phyloP scores from a whole-genome alignment of 2,888 invertebrate species.

The Dyspetes luteomarginatus region DNA sequence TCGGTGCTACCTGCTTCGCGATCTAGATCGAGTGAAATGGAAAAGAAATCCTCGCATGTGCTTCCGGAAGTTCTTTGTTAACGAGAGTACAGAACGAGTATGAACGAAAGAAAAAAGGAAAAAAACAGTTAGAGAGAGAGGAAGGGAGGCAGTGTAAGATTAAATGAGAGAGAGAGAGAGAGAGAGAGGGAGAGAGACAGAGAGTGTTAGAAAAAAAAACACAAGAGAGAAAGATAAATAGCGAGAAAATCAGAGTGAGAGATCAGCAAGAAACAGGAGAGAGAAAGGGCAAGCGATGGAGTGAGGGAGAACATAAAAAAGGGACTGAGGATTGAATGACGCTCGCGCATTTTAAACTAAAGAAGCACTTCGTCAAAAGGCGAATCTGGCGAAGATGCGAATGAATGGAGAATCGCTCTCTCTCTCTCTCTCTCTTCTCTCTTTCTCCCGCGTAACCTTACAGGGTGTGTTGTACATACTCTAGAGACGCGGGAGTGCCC shows the following conservation, averaged over 20 bases:
- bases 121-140: not conserved
- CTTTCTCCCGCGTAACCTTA: not conserved
- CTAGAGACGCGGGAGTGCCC: slow-evolving; percentile 24
- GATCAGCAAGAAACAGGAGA: no score
- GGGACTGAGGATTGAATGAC: slow-evolving; percentile 59
- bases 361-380: slow-evolving; percentile 82
- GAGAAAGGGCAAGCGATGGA: not conserved
- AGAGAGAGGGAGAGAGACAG: not conserved
- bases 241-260: not conserved
- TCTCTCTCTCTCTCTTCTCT: not conserved
- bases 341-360: slow-evolving; percentile 72
- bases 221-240: not conserved
- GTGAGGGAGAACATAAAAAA: not conserved
- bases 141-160: not conserved
- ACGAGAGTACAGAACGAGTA: not conserved
- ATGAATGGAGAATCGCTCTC: slow-evolving; percentile 61
- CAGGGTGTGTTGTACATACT: slow-evolving; percentile 31
- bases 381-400: slow-evolving; percentile 74
- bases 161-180: not conserved
- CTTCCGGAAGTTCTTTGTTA: slow-evolving; percentile 72
- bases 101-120: not conserved
- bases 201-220: not conserved
- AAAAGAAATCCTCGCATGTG: slow-evolving; percentile 57
- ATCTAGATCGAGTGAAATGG: slow-evolving; percentile 33
- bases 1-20: slow-evolving; percentile 70